Evolutionary conservation across 1,140 invertebrate genomes (phyloP), one percentile per base, ranked within the genome.

Genomic region (Oedothorax gibbosus): DNA sequence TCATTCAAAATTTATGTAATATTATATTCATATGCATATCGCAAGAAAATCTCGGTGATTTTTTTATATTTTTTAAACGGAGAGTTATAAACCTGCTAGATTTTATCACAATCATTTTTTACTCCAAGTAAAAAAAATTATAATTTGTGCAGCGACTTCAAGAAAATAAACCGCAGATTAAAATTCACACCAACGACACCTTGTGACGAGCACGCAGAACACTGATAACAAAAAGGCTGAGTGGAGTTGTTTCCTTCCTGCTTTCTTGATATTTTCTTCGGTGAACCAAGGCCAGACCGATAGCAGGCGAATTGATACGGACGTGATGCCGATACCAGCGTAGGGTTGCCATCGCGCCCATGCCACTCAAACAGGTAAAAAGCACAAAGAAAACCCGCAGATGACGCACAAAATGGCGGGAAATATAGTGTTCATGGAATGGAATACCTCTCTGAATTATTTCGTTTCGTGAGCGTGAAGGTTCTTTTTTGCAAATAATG

Each of bases 231-330:
- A 10, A 21, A 57, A 65, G 54, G 20, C 62, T n/a, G 78, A 81
- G 78, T 81, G 35, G 78, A 81, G 78, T 71, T 81, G 78, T 81
- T 71, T 65, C 66, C 53, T 71, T 53, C 18, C 77, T 79, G 62
- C n/a, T 68, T 65, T 71, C 53, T 69, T 81, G 56, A 20, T 71
- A 65, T 71, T 81, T 81, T 81, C 54, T 60, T 68, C 66, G 66
- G 50, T 71, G 50, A 65, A 71, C 78, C 78, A 81, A 81, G 78
- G 78, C 65, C 78, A 81, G 54, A 69, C 65, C 64, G 78, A 81
- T 81, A 81, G 62, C 66, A 81, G 65, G 53, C 56, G 78, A 81
- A 71, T 71, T 81, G 78, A 81, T 81, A 81, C 78, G 78, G 56
- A 81, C 78, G 78, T 81, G 78, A 81, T 81, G 53, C 64, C 78